phyloP scores from a whole-genome alignment of 2,888 invertebrate genomes.

The Anticlea derivata region DNA sequence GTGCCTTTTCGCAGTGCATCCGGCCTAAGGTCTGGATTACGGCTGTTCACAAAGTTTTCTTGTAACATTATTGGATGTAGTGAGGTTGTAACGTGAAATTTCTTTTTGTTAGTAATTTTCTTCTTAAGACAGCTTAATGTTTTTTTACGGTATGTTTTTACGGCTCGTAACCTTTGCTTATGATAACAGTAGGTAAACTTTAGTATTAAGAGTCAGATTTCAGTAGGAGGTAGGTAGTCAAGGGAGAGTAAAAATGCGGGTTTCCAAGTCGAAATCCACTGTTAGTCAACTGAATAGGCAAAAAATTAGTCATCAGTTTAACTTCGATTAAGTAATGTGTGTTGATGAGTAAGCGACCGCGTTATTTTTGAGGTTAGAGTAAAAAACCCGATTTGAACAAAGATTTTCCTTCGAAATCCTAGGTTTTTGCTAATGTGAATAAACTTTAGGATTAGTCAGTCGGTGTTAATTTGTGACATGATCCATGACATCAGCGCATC shows the following conservation, averaged over 20 bases:
- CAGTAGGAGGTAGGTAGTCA: too few relatives aligned
- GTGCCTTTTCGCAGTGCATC: constrained; percentile 18
- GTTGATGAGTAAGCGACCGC: constrained; percentile 21
- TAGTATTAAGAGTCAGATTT: too few relatives aligned
- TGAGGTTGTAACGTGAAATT: constrained; percentile 22
- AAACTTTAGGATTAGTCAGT: constrained; percentile 13
- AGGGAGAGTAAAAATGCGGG: too few relatives aligned
- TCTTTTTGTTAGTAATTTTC: constrained; percentile 25
- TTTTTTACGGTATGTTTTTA: constrained; percentile 16
- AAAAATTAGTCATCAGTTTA: constrained; percentile 15
- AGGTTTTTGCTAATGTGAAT: constrained; percentile 8
- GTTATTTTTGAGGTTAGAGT: neutral
- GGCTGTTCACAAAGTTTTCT: constrained; percentile 23
- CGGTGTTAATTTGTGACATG: neutral
- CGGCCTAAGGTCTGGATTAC: constrained; percentile 14
- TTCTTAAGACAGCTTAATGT: constrained; percentile 17
- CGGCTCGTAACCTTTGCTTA: constrained; percentile 15
- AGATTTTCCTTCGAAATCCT: constrained; percentile 1
- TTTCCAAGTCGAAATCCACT: too few relatives aligned
- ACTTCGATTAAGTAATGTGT: neutral
- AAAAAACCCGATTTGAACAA: constrained; percentile 5
- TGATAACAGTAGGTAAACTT: constrained; percentile 8
- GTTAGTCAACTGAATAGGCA: too few relatives aligned
- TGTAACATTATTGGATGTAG: constrained; percentile 26
- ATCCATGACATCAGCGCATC: neutral